A percentile compares a stretch with the other conserved stretches of the same genome.
These are phyloP conservation scores for Camelus dromedarius DNA, from an alignment of 2,113 vertebrate species.

Conservation along the genomic window DNA sequence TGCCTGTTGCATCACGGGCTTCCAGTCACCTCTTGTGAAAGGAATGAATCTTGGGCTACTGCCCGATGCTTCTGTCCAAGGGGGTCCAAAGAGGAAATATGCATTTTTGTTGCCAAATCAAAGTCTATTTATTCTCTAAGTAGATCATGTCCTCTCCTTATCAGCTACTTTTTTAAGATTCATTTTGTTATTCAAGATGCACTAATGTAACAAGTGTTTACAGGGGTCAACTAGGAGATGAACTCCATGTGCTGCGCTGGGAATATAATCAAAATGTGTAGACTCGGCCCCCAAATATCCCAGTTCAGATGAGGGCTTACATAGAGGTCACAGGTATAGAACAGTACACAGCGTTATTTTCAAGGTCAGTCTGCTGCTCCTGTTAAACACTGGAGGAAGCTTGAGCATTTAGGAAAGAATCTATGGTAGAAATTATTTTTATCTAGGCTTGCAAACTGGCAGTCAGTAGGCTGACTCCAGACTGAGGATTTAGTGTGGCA, in stretches of 20 bases:
- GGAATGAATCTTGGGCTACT: neutral
- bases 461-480: neutral
- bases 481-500: neutral
- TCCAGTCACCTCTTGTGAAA: neutral
- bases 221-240: neutral
- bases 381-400: neutral
- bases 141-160: neutral
- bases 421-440: neutral
- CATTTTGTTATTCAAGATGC: neutral
- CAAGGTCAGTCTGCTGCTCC: neutral
- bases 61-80: neutral
- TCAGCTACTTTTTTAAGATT: neutral
- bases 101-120: conserved; percentile 37
- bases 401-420: neutral
- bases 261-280: neutral
- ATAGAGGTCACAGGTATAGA: neutral
- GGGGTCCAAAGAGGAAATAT: neutral
- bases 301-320: neutral
- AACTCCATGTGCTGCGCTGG: neutral
- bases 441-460: neutral
- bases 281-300: neutral
- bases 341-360: neutral
- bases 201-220: neutral
- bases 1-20: neutral
- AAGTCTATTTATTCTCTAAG: neutral